A percentile compares a stretch with the other conserved stretches of the same genome.
Conservation (phyloP, 2,888 invertebrate species). For the Chloroclystis v-ata region DNA sequence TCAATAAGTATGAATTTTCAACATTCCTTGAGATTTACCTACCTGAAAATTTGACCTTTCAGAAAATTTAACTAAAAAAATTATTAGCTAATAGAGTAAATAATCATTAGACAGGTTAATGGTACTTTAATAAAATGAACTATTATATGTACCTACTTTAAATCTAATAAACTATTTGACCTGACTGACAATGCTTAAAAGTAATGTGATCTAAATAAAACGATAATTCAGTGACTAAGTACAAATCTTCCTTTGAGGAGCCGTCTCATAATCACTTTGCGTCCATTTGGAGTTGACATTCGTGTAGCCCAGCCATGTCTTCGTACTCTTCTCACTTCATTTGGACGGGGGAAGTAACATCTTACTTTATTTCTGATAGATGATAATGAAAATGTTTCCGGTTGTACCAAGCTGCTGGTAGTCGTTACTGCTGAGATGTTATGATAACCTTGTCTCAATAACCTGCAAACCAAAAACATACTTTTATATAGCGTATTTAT, state of each 20-base stretch:
- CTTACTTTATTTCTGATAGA: constrained; percentile 75
- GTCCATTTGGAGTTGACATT: constrained; percentile 83
- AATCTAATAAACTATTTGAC: too few species aligned
- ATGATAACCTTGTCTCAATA: constrained; percentile 48
- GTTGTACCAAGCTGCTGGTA: constrained; percentile 44
- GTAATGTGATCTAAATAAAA: too few species aligned
- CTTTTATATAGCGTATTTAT: background rate
- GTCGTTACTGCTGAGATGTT: constrained; percentile 37
- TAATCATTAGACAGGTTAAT: too few species aligned
- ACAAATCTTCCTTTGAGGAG: constrained; percentile 85
- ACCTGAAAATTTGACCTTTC: too few species aligned
- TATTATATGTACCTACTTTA: too few species aligned
- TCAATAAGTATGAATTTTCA: background rate
- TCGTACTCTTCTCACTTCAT: constrained; percentile 83
- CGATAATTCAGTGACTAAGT: constrained; percentile 85
- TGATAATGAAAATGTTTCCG: constrained; percentile 50
- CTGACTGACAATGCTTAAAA: too few species aligned
- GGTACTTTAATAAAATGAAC: too few species aligned
- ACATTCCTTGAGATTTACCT: background rate
- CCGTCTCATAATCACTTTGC: constrained; percentile 85
- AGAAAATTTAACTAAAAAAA: too few species aligned
- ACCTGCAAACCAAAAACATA: constrained; percentile 36
- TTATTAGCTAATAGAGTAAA: too few species aligned
- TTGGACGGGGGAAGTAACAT: constrained; percentile 85
- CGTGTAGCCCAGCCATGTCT: constrained; percentile 84